phyloP scores from a whole-genome alignment of 2,797 vertebrate genomes.

The Garrulus glandarius region DNA sequence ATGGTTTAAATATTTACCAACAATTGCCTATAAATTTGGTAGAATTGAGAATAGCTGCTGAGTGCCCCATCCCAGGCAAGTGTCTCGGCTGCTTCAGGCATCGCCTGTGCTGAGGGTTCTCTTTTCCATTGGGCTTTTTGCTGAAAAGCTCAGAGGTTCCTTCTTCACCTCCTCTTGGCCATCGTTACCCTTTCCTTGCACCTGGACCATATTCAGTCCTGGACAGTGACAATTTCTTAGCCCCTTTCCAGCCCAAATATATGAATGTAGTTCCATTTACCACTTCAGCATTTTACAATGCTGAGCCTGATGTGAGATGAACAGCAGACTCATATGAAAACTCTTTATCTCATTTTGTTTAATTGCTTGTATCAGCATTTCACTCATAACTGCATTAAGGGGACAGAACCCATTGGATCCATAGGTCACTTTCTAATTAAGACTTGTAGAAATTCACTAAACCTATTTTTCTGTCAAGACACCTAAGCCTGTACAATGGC shows the following conservation, averaged over 20 bases:
- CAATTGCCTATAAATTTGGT: neutral
- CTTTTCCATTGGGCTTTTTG: neutral
- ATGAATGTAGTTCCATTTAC: neutral
- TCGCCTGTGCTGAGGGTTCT: neutral
- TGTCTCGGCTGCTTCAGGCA: neutral
- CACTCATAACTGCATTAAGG: fast-evolving
- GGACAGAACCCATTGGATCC: neutral
- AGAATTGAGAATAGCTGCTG: neutral
- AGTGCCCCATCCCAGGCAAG: neutral
- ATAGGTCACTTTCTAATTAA: neutral
- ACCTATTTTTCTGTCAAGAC: neutral
- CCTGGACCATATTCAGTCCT: neutral
- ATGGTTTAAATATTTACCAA: neutral
- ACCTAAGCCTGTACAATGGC: neutral
- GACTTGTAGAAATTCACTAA: neutral
- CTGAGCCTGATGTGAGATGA: neutral
- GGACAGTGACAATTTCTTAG: neutral
- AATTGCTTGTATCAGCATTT: neutral
- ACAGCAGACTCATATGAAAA: neutral
- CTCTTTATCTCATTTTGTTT: neutral
- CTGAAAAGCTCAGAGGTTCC: neutral
- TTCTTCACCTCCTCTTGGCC: neutral
- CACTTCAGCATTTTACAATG: neutral
- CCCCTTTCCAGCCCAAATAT: neutral
- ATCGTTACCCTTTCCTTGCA: fast-evolving